Conservation (phyloP, 2,888 invertebrate genomes). For the Hermaeophaga mercurialis region DNA sequence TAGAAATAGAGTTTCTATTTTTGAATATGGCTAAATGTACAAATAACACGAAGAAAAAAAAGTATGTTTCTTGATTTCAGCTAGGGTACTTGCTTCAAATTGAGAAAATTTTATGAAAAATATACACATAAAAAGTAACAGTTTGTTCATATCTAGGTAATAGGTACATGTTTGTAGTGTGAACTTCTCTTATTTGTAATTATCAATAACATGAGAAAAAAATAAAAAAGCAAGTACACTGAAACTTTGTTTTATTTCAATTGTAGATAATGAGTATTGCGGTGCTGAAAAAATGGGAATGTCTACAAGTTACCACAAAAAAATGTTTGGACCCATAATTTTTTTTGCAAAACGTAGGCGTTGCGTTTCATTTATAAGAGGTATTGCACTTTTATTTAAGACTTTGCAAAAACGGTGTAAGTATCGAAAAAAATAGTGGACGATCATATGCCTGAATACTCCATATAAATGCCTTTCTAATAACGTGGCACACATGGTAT, state of each 20-base stretch:
- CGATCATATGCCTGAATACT: too few species aligned
- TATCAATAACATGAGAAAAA: slow-evolving; percentile 13
- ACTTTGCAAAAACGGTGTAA: too few species aligned
- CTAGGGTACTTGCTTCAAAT: slow-evolving; percentile 35
- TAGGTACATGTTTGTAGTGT: slow-evolving; percentile 39
- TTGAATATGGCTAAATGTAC: slow-evolving; percentile 33
- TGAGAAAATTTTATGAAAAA: slow-evolving; percentile 28
- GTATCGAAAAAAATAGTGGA: too few species aligned
- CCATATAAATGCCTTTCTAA: too few species aligned
- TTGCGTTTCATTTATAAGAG: too few species aligned
- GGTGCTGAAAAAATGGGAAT: too few species aligned
- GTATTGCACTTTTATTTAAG: too few species aligned
- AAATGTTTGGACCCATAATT: too few species aligned
- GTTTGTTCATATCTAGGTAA: slow-evolving; percentile 34
- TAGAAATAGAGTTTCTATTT: slow-evolving; percentile 28
- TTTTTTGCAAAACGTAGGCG: too few species aligned
- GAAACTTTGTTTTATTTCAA: slow-evolving; percentile 25
- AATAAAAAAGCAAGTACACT: slow-evolving; percentile 25
- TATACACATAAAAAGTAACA: slow-evolving; percentile 25
- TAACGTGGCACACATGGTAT: too few species aligned
- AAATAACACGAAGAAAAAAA: slow-evolving; percentile 27
- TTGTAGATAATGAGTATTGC: too few species aligned
- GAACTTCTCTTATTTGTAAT: slow-evolving; percentile 38
- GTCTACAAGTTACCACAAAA: too few species aligned
- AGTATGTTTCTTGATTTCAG: slow-evolving; percentile 27